Base-by-base conservation (phyloP, 2,888 invertebrate species). In the Anoncus sp. region DNA sequence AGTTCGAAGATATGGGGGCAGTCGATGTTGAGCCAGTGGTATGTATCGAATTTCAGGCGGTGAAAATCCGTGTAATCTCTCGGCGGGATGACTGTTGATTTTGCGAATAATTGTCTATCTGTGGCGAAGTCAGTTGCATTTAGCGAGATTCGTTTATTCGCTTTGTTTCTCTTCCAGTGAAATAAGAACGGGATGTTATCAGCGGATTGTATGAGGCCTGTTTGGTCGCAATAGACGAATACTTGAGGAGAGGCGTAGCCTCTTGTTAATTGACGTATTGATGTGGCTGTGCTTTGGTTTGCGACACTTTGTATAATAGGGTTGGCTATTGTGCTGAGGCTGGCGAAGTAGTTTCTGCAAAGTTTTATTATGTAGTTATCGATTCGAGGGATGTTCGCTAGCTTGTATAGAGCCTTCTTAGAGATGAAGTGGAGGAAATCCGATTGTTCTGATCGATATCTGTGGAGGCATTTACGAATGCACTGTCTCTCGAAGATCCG, bases 401-500 rank as follows among this genome's bases (percentile, higher is more conserved):
- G n/a, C n/a, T n/a, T n/a, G n/a, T n/a, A n/a, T n/a, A n/a, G n/a
- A n/a, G n/a, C 10, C 5, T 16, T 7, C 16, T 79, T 72, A 1
- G 49, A 62, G 5, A 72, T 31, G 2, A 10, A 31, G 14, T 72
- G 53, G 0, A 0, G 24, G 31, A 31, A 73, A 0, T 77, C 35
- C 3, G 73, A 9, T 2, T 69, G 20, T 22, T 16, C 24, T 4
- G 65, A 57, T 0, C 73, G 20, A 5, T 65, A 55, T 2, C 55
- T 47, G 3, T 27, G 18, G 0, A 71, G 65, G 27, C 63, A 60
- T 3, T 12, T 27, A 0, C 72, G n/a, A 0, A 73, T 5, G 24
- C 77, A 77, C 7, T 31, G 59, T 40, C 81, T 53, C 27, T 81
- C 81, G n/a, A 80, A 62, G 27, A 20, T 31, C 4, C 81, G 27